Percentiles rank a stretch among this genome's conserved stretches.
Evolutionary conservation across 2,888 invertebrate species (phyloP).

Genomic region (Sphaeridia pumilis): DNA sequence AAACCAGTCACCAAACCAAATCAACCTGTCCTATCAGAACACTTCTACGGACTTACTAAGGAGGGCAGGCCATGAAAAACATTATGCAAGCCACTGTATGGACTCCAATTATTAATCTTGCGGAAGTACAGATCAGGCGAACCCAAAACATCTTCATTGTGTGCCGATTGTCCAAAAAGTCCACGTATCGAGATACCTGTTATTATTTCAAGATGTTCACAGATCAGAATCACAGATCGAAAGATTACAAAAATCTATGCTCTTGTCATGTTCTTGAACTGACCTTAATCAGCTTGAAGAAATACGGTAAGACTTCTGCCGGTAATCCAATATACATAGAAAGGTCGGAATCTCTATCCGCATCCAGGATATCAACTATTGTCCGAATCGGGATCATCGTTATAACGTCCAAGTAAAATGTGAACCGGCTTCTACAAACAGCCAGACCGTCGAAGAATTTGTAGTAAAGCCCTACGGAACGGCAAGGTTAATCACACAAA

Average conservation of each 20-base stretch:
- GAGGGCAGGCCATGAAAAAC: conserved; percentile 25
- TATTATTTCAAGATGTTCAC: too few species aligned
- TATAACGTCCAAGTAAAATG: conserved; percentile 26
- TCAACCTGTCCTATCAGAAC: too few species aligned
- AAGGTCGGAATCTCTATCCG: too few species aligned
- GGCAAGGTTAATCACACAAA: too few species aligned
- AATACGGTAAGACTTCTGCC: too few species aligned
- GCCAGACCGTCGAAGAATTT: conserved; percentile 25
- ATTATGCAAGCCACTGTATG: conserved; percentile 32
- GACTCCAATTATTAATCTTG: conserved; percentile 20
- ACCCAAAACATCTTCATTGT: conserved; percentile 24
- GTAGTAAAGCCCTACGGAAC: conserved; percentile 29
- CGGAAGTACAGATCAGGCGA: conserved; percentile 22
- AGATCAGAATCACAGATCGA: too few species aligned
- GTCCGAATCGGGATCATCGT: conserved; percentile 28
- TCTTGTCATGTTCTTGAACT: too few species aligned
- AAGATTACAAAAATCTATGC: too few species aligned
- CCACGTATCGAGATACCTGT: conserved; percentile 27
- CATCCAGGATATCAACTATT: too few species aligned
- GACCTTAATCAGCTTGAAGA: too few species aligned
- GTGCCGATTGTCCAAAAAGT: conserved; percentile 24
- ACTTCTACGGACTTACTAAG: neutral
- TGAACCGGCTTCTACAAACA: conserved; percentile 10
- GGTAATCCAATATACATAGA: too few species aligned
- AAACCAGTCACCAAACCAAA: too few species aligned